Evolutionary conservation across 2,888 invertebrate genomes (phyloP), one percentile per base, ranked within the genome.

Genomic region (Oscheius onirici): DNA sequence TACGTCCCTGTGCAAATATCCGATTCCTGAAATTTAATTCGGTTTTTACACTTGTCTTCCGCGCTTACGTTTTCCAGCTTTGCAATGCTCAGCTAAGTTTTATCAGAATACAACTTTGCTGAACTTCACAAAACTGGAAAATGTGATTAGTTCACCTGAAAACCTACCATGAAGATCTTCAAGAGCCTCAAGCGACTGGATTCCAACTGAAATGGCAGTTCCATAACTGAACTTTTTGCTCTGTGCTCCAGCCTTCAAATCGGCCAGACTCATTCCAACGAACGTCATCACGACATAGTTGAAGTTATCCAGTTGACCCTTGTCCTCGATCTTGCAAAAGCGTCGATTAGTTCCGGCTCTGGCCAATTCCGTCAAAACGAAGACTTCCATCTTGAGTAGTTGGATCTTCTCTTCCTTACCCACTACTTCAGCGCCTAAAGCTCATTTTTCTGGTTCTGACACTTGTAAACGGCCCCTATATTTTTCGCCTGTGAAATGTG

Each of bases 311-410:
- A 76, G 79, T 24, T 81, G 79, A 2, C 86, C 86, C 65, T 83
- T 85, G 68, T 83, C 84, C 70, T 81, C 80, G 55, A 85, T 85
- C 67, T 83, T 80, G 69, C 85, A 85, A 69, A 86, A 86, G 71
- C 86, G 86, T n/a, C 84, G 78, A 46, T 75, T 72, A 22, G n/a
- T n/a, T n/a, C 83, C 83, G 8, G 78, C 70, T 60, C 83, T 84
- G 17, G 79, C 75, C 71, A 86, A 72, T 71, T 84, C 84, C 44
- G 76, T 72, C 61, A 86, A 70, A 49, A 86, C 84, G 65, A 76
- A 75, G 41, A 86, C 86, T 55, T 86, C 86, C 86, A 86, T 86
- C 68, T 84, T 86, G 43, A 83, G 77, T 51, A 83, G 63, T 70
- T 83, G 80, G 57, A 82, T 77, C 69, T 81, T 76, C 73, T 82